Evolutionary conservation across 2,797 vertebrate genomes (phyloP).

Genomic region (Crenuchus spilurus): DNA sequence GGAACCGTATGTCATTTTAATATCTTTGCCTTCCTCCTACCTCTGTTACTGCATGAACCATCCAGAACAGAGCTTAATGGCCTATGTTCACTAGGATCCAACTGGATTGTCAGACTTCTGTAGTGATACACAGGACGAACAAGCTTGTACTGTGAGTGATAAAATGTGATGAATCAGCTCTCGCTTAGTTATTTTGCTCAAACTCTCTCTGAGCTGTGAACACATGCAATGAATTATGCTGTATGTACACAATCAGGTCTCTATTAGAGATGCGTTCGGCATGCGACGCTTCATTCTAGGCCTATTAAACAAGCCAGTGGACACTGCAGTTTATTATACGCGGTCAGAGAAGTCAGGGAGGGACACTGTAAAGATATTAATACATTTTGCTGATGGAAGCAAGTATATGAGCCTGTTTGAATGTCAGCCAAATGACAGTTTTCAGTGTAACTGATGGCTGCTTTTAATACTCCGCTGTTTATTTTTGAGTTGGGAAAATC

Average conservation of each 20-base stretch:
- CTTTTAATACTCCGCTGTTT: conserved; percentile 50
- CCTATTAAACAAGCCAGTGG: conserved; percentile 37
- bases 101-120: not conserved
- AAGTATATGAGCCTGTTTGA: conserved; percentile 29
- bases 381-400: conserved; percentile 13
- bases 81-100: conserved; percentile 29
- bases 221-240: conserved; percentile 1
- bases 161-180: conserved; percentile 12
- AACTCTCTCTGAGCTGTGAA: not conserved
- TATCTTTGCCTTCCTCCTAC: not conserved
- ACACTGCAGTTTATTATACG: conserved; percentile 42
- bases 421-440: conserved; percentile 40
- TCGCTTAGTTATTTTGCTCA: conserved; percentile 8
- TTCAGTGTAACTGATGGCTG: conserved; percentile 53
- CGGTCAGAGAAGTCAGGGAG: conserved; percentile 26
- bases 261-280: conserved; percentile 13
- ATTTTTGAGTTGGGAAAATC: conserved; percentile 40
- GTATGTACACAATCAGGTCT: conserved; percentile 14
- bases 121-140: not conserved
- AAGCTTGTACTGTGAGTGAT: not conserved
- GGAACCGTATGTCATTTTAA: conserved; percentile 36
- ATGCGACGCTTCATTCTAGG: conserved; percentile 6
- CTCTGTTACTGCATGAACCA: not conserved
- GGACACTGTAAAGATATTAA: not conserved
- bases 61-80: conserved; percentile 34